Percentiles rank a stretch among this genome's conserved stretches.
These are phyloP conservation scores for Chrysoperla carnea DNA, from an alignment of 1,140 invertebrate genomes.

Conservation along the genomic window DNA sequence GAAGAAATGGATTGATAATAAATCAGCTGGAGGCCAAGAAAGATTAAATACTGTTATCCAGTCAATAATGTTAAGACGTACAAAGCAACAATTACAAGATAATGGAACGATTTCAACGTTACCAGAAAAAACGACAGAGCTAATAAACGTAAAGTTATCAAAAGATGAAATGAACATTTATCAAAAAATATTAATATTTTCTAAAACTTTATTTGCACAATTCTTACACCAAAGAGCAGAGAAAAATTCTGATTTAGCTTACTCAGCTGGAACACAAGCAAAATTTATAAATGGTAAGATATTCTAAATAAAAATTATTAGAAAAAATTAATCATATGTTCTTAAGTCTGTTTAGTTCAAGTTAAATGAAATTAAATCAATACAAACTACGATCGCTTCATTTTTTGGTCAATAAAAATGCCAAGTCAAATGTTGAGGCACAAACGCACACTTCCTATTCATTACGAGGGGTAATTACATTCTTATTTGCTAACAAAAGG, in stretches of 20 bases:
- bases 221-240: conserved; percentile 56
- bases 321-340: too few species aligned
- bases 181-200: conserved; percentile 53
- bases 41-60: conserved; percentile 63
- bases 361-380: too few species aligned
- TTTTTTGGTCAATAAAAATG: too few species aligned
- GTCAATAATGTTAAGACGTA: conserved; percentile 63
- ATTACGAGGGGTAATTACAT: too few species aligned
- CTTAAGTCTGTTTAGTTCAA: conserved; percentile 3
- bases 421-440: too few species aligned
- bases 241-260: conserved; percentile 29
- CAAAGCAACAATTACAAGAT: conserved; percentile 56
- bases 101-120: conserved; percentile 37
- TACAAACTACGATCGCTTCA: too few species aligned
- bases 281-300: not conserved
- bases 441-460: too few species aligned
- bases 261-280: conserved; percentile 3
- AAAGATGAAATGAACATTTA: conserved; percentile 59
- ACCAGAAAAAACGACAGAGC: conserved; percentile 40
- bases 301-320: too few species aligned
- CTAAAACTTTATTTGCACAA: conserved; percentile 52
- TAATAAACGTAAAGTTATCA: conserved; percentile 39
- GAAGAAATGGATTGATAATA: conserved; percentile 60
- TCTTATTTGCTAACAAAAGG: too few species aligned
- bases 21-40: conserved; percentile 47